Base-by-base conservation (phyloP, 1,140 invertebrate species). In the Tigriopus japonicus region DNA sequence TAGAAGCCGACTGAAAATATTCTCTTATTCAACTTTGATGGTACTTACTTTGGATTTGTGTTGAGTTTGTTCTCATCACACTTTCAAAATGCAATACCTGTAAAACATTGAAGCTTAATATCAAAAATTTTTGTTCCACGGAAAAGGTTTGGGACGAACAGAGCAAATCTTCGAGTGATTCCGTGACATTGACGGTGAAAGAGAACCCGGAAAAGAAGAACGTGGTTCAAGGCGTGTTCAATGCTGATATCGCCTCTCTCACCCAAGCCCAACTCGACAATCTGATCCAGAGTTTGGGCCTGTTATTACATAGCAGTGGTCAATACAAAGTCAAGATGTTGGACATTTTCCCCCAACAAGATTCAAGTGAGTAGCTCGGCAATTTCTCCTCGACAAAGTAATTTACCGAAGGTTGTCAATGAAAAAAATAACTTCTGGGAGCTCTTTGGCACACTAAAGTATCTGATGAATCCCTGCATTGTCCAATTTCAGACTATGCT, bases 61-160 rank as follows among this genome's bases (percentile, higher is more conserved):
- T n/a, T n/a, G n/a, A n/a, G n/a, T n/a, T n/a, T n/a, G n/a, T n/a
- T n/a, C n/a, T n/a, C n/a, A n/a, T n/a, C n/a, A n/a, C n/a, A n/a
- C 28, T 35, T 5, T 35, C 9, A 35, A 35, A 35, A 35, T 35
- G 28, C 28, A 35, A 35, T 35, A 35, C 28, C 9, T 9, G 28
- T 9, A 35, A 35, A 35, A 5, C 28, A 35, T 35, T 35, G n/a
- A n/a, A n/a, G n/a, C n/a, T n/a, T n/a, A n/a, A n/a, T 35, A 5
- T 35, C 28, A 35, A 35, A 35, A 35, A 35, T 35, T n/a, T n/a
- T n/a, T n/a, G n/a, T n/a, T n/a, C n/a, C n/a, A n/a, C n/a, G n/a
- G n/a, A n/a, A n/a, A 43, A 55, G 60, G 89, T 95, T 5, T 82
- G 77, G 43, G 92, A 96, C 72, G 84, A 86, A 60, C 88, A 94